A percentile compares a stretch with the other conserved stretches of the same genome.
phyloP scores from a whole-genome alignment of 2,888 invertebrate species.

The Caenorhabditis zanzibari region DNA sequence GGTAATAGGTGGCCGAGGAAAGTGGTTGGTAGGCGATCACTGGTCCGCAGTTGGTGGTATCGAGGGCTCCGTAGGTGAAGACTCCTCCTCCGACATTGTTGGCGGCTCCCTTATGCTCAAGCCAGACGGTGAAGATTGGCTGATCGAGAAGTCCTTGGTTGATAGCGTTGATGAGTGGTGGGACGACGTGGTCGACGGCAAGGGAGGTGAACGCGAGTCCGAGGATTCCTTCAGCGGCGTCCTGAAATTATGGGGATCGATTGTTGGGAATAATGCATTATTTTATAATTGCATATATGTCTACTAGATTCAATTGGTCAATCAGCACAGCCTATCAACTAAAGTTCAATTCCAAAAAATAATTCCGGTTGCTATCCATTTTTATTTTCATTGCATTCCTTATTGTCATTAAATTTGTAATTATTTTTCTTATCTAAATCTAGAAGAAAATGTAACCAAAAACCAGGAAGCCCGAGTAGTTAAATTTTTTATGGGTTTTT shows the following conservation, averaged over 20 bases:
- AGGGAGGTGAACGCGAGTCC: constrained; percentile 73
- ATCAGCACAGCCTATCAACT: too few species aligned
- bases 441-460: not conserved
- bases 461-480: not conserved
- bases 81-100: constrained; percentile 74
- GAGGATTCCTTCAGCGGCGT: constrained; percentile 74
- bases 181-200: constrained; percentile 72
- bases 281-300: too few species aligned
- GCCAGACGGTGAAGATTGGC: constrained; percentile 74
- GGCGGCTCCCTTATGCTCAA: constrained; percentile 67
- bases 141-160: constrained; percentile 72
- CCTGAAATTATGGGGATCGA: constrained; percentile 28
- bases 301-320: too few species aligned
- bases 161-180: constrained; percentile 71
- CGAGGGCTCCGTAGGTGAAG: constrained; percentile 74
- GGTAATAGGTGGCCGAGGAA: constrained; percentile 74
- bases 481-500: not conserved
- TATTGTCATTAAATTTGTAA: not conserved
- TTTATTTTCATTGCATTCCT: not conserved
- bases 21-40: constrained; percentile 69
- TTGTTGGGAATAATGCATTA: not conserved
- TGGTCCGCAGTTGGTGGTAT: constrained; percentile 70
- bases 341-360: not conserved
- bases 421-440: too few species aligned
- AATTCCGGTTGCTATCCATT: not conserved